Evolutionary conservation across 2,113 vertebrate species (phyloP).

Genomic region (Halichoeres trimaculatus): DNA sequence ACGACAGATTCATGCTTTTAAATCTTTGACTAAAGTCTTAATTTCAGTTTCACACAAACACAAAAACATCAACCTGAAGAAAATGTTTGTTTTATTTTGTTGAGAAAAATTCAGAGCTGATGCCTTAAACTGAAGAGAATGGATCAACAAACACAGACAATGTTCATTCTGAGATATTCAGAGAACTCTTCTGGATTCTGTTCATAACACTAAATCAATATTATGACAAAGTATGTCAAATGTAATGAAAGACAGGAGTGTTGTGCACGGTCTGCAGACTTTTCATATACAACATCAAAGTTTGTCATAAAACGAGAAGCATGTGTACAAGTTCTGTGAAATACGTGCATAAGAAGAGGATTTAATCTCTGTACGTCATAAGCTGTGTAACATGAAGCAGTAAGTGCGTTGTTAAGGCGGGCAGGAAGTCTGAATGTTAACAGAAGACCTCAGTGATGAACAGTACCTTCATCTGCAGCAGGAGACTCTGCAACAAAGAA

Average conservation of each 20-base stretch:
- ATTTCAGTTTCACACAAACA: neutral
- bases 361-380: neutral
- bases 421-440: neutral
- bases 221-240: neutral
- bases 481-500: conserved; percentile 46
- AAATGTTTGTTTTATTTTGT: too few relatives aligned
- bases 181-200: neutral
- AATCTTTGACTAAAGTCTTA: too few relatives aligned
- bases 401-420: conserved; percentile 1
- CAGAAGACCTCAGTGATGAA: neutral
- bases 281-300: neutral
- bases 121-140: neutral
- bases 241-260: neutral
- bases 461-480: conserved; percentile 61
- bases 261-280: neutral
- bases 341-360: neutral
- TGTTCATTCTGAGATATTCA: neutral
- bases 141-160: neutral
- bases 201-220: neutral
- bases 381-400: conserved; percentile 1
- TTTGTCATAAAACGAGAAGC: conserved; percentile 4
- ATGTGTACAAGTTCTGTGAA: conserved; percentile 7
- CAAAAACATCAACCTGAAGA: neutral
- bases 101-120: neutral
- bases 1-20: too few relatives aligned